Evolutionary conservation across 2,113 vertebrate species (phyloP).

Genomic region (Ariopsis seemanni): DNA sequence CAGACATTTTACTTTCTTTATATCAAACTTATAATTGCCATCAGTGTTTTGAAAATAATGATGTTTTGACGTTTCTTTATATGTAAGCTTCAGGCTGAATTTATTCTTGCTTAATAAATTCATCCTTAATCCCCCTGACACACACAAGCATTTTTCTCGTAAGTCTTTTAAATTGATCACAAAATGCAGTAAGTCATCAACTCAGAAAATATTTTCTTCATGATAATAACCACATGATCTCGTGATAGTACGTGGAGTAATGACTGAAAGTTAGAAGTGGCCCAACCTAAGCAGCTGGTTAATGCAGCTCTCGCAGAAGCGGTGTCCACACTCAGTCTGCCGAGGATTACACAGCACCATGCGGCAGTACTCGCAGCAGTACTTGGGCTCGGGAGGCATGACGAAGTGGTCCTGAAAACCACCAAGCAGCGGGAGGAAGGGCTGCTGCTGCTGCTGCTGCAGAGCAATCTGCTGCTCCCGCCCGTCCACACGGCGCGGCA

Average conservation of each 20-base stretch:
- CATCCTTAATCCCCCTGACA: background rate
- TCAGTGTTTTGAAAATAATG: background rate
- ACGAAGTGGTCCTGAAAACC: conserved; percentile 93
- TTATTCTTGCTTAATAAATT: background rate
- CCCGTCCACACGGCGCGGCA: conserved; percentile 71
- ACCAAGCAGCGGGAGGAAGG: conserved; percentile 79
- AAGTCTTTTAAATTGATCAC: background rate
- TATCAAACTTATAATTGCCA: background rate
- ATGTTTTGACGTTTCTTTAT: background rate
- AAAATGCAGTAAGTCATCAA: background rate
- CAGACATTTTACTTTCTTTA: background rate
- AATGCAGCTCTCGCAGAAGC: conserved; percentile 95
- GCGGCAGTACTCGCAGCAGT: conserved; percentile 90
- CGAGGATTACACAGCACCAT: conserved; percentile 90
- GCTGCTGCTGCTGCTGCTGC: conserved; percentile 68
- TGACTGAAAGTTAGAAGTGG: background rate
- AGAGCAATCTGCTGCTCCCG: conserved; percentile 75
- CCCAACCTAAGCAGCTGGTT: conserved; percentile 70
- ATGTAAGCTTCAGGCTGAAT: background rate
- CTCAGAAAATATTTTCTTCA: background rate
- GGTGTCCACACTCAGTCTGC: conserved; percentile 95
- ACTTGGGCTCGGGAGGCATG: conserved; percentile 88
- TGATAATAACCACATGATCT: background rate
- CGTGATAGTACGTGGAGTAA: background rate
- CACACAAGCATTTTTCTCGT: background rate